Evolutionary conservation across 2,888 invertebrate species (phyloP).

Genomic region (Ypsolopha scabrella): DNA sequence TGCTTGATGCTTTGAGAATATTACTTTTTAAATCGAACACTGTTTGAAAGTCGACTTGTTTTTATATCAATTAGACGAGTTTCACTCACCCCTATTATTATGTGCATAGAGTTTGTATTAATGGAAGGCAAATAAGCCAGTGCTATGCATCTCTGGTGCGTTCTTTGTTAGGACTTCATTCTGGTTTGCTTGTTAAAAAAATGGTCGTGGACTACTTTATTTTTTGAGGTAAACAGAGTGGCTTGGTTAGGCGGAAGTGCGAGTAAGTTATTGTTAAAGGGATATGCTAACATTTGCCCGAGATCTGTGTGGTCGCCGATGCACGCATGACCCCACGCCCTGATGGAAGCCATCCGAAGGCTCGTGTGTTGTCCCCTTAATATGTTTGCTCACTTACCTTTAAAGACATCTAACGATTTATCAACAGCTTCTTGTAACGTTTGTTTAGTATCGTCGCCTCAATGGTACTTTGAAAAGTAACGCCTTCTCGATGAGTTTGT

Average conservation of each 20-base stretch:
- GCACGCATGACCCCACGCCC: neutral
- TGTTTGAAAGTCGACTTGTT: conserved; percentile 48
- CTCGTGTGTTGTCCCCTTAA: neutral
- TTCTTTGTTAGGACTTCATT: conserved; percentile 30
- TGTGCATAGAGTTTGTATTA: conserved; percentile 29
- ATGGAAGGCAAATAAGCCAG: conserved; percentile 40
- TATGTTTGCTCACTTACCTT: conserved; percentile 1
- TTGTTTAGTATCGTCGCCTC: neutral
- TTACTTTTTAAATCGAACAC: conserved; percentile 63
- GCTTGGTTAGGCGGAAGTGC: conserved; percentile 4
- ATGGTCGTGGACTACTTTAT: conserved; percentile 56
- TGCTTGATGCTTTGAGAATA: conserved; percentile 67
- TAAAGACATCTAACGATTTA: conserved; percentile 1
- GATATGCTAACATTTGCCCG: conserved; percentile 35
- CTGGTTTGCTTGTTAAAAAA: conserved; percentile 56
- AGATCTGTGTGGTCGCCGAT: conserved; percentile 11
- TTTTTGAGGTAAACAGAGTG: conserved; percentile 31
- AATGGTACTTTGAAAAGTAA: neutral
- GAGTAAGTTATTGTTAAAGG: conserved; percentile 28
- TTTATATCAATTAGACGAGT: conserved; percentile 66
- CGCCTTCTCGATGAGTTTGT: neutral
- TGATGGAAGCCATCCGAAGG: neutral
- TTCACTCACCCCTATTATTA: conserved; percentile 57
- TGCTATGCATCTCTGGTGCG: conserved; percentile 18
- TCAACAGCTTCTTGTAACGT: neutral